Evolutionary conservation across 2,888 invertebrate genomes (phyloP).

Genomic region (Oscheius sp.): DNA sequence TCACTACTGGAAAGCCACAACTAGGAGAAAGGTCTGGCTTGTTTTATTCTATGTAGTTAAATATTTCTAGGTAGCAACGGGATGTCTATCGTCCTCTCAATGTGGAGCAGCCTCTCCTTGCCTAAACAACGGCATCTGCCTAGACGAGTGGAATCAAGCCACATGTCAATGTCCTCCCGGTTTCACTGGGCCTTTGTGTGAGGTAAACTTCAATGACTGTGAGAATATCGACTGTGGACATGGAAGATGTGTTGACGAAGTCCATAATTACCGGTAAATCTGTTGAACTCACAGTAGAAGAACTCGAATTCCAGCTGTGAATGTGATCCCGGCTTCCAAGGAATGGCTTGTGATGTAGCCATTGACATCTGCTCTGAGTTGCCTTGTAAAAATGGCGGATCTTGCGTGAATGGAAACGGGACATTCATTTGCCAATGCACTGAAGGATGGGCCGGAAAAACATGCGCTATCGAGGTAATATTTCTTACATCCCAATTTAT

Average conservation of each 20-base stretch:
- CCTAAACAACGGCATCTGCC: constrained; percentile 51
- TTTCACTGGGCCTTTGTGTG: constrained; percentile 62
- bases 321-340: constrained; percentile 59
- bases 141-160: constrained; percentile 56
- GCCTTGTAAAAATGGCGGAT: constrained; percentile 57
- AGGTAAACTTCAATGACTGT: constrained; percentile 62
- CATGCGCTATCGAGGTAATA: constrained; percentile 49
- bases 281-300: not conserved
- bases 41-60: not conserved
- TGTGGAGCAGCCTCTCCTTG: constrained; percentile 55
- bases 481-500: constrained; percentile 37
- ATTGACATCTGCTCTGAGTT: constrained; percentile 53
- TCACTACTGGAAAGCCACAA: constrained; percentile 37
- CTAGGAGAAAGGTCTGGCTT: constrained; percentile 38
- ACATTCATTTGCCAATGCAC: constrained; percentile 58
- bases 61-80: constrained; percentile 37
- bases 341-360: constrained; percentile 51
- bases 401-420: constrained; percentile 45
- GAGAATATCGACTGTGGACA: constrained; percentile 39
- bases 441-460: constrained; percentile 54
- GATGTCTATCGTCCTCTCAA: constrained; percentile 53
- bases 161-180: constrained; percentile 50
- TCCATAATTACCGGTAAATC: constrained; percentile 44
- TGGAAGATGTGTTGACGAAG: constrained; percentile 56
- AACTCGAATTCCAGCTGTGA: constrained; percentile 51